Evolutionary conservation across 2,888 invertebrate species (phyloP).

Genomic region (Dorcus hopei): DNA sequence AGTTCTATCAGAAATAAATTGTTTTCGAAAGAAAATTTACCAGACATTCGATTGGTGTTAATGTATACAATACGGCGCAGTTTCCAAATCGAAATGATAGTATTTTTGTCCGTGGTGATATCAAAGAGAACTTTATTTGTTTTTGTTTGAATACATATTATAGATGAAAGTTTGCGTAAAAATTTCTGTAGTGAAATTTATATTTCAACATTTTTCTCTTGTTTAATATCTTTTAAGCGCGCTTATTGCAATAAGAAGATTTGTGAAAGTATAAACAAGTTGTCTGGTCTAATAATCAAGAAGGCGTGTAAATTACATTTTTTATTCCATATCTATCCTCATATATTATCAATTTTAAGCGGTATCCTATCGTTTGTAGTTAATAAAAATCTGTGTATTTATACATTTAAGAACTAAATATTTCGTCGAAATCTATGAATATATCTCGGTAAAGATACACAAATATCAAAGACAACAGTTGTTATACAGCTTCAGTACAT

Average conservation of each 20-base stretch:
- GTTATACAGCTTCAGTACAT: constrained; percentile 20
- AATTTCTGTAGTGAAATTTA: constrained; percentile 15
- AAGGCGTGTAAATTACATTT: constrained; percentile 14
- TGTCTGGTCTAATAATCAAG: constrained; percentile 10
- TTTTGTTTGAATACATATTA: too few relatives aligned
- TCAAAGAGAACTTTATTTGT: too few relatives aligned
- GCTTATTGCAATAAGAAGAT: constrained; percentile 5
- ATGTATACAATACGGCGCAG: too few relatives aligned
- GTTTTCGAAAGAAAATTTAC: too few relatives aligned
- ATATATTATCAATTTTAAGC: constrained; percentile 18
- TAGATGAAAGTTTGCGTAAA: constrained; percentile 6
- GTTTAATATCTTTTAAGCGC: constrained; percentile 22
- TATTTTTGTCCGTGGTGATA: too few relatives aligned
- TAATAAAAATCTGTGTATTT: constrained; percentile 17
- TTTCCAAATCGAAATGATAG: too few relatives aligned
- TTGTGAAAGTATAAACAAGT: constrained; percentile 17
- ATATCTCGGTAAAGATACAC: constrained; percentile 16
- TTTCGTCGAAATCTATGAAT: constrained; percentile 18
- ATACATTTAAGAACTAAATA: constrained; percentile 13
- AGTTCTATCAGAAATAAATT: too few relatives aligned
- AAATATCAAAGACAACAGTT: constrained; percentile 22
- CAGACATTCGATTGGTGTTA: too few relatives aligned
- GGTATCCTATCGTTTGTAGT: constrained; percentile 16
- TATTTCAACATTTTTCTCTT: constrained; percentile 15
- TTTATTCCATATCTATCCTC: constrained; percentile 17